Evolutionary conservation across 2,113 vertebrate genomes (phyloP).

Genomic region (Plectropomus leopardus): DNA sequence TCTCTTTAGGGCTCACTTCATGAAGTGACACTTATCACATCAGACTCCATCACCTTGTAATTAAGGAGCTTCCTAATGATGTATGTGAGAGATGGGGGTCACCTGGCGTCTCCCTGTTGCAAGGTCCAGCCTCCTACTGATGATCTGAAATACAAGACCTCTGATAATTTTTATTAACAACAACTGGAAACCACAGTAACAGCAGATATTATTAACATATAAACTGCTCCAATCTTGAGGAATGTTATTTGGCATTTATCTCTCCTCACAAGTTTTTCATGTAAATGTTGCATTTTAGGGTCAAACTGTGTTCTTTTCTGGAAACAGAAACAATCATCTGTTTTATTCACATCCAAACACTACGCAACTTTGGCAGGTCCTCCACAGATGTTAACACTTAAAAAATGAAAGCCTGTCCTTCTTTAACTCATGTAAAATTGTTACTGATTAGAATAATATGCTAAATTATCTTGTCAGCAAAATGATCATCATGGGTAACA

Average conservation of each 20-base stretch:
- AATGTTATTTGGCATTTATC: slow-evolving; percentile 17
- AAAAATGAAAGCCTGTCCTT: slow-evolving; percentile 31
- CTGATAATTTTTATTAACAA: background rate
- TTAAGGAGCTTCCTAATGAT: slow-evolving; percentile 11
- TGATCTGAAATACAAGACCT: slow-evolving; percentile 15
- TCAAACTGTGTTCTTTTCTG: background rate
- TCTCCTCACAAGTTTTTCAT: background rate
- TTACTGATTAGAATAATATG: slow-evolving; percentile 38
- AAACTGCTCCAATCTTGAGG: background rate
- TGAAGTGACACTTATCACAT: background rate
- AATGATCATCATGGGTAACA: slow-evolving; percentile 15
- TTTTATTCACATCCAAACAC: slow-evolving; percentile 43
- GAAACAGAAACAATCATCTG: slow-evolving; percentile 12
- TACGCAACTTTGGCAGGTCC: slow-evolving; percentile 7
- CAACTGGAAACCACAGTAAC: background rate
- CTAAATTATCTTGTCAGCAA: slow-evolving; percentile 31
- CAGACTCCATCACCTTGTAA: background rate
- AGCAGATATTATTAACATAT: background rate
- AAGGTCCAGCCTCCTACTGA: background rate
- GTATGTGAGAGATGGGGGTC: background rate
- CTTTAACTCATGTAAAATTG: slow-evolving; percentile 16
- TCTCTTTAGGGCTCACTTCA: background rate
- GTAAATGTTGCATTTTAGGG: slow-evolving; percentile 27
- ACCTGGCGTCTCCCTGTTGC: background rate
- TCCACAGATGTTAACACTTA: slow-evolving; percentile 51